Base-by-base conservation (phyloP, 2,888 invertebrate genomes). In the Zaprionus obscuricornis region DNA sequence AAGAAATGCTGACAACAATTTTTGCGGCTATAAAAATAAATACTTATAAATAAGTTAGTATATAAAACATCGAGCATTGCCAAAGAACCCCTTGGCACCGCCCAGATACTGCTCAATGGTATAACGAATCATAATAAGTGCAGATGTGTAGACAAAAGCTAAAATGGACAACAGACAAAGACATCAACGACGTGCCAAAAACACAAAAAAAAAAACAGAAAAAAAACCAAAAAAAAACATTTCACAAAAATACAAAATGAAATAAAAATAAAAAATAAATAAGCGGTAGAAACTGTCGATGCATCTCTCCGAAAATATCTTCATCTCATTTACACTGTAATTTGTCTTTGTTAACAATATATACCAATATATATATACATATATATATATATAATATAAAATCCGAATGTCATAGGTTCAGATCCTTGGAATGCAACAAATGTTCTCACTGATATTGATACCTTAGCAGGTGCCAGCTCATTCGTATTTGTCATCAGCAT, bases 1-100 rank as follows among this genome's bases (percentile, higher is more conserved):
- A 74, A 82, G 65, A 76, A 74, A 58, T 49, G 66, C 59, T 73
- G 82, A 58, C 83, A 78, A 43, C 60, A 43, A 65, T 68, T 65
- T 67, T 56, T 77, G 47, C 16, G 57, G 43, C 52, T 69, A 65
- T 66, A 77, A 65, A 68, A 75, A 73, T 74, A 73, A 66, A 67
- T 68, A 64, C 65, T 73, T 71, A 82, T 73, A 67, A 47, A 59
- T 54, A 66, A 22, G 39, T 8, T 5, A 62, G 72, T 66, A 64
- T 70, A 56, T 74, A 66, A 68, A 54, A 43, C 60, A 55, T 40
- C 49, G 68, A 68, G 45, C 57, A 56, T 24, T 74, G 74, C 74
- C 74, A 58, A 51, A 62, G 50, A 22, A 36, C 13, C 10, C 31
- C 42, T 18, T 5, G 27, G 11, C 24, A 2, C 7, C 27, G n/a